Percentiles rank a stretch among this genome's conserved stretches.
phyloP scores from a whole-genome alignment of 2,888 invertebrate species.

The Carpatolechia fugitivella region DNA sequence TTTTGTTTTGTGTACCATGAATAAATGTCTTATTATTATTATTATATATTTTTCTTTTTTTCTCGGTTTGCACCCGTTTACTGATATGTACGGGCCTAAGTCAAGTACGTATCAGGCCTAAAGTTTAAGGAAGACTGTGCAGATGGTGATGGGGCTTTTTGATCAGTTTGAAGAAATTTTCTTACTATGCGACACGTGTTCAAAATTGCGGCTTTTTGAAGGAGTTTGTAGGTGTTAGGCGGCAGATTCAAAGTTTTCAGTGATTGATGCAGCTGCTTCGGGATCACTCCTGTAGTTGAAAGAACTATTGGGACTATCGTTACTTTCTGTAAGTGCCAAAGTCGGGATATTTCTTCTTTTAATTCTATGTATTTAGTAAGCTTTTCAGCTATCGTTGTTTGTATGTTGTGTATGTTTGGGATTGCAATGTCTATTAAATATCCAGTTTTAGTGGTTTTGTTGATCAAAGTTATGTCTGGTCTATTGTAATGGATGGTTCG shows the following conservation, averaged over 20 bases:
- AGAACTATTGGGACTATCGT: slow-evolving; percentile 4
- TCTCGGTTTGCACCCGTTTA: no score
- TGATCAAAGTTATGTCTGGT: slow-evolving; percentile 18
- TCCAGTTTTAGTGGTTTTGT: slow-evolving; percentile 18
- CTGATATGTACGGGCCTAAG: no score
- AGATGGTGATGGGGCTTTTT: no score
- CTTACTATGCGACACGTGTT: no score
- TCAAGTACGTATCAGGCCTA: no score
- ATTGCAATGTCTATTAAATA: slow-evolving; percentile 19
- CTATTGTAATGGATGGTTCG: slow-evolving; percentile 15
- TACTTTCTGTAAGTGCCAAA: slow-evolving; percentile 5
- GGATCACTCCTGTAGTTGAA: slow-evolving; percentile 3
- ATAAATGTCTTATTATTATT: no score
- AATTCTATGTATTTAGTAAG: slow-evolving; percentile 17
- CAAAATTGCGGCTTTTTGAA: no score
- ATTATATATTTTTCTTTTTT: no score
- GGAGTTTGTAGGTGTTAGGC: neutral
- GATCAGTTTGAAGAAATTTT: no score
- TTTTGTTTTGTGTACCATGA: no score
- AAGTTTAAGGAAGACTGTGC: no score
- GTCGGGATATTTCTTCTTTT: slow-evolving; percentile 7
- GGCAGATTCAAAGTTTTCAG: neutral
- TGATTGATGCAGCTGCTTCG: slow-evolving; percentile 1
- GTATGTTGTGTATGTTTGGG: slow-evolving; percentile 21
- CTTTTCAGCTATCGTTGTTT: slow-evolving; percentile 22